Base-by-base conservation (phyloP, 2,888 invertebrate species). In the Rotaria macrura region DNA sequence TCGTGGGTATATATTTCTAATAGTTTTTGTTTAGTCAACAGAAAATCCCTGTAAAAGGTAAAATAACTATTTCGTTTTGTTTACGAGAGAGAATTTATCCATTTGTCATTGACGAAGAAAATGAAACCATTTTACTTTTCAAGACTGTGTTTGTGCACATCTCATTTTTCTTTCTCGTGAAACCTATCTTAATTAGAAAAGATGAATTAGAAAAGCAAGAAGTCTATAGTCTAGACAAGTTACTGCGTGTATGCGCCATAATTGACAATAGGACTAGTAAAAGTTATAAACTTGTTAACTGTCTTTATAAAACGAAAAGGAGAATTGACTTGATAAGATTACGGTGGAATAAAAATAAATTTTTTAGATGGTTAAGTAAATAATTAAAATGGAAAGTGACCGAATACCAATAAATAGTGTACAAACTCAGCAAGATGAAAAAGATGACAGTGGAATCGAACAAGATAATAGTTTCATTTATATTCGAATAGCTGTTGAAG, bases 391-490 rank as follows among this genome's bases (percentile, higher is more conserved):
- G 65, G 65, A 65, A 38, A 65, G 34, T 29, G 65, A 65, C 34
- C 14, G 65, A 65, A 65, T 65, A 34, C 34, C 34, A 65, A 34
- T 14, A 34, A 34, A 54, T 25, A 65, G 34, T 17, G 17, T 65
- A 34, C 29, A 65, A 17, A 65, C 43, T 43, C 79, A 79, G 5
- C 79, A 79, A 79, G 79, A 79, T 79, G 79, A 79, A 79, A 79
- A 79, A 79, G 79, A 79, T 43, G 79, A 79, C 43, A 43, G 43
- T 79, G 79, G 79, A 43, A 79, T 79, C 43, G 79, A 79, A 43
- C 79, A 79, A 79, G 79, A 79, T 43, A 79, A 79, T 43, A 79
- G 79, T 79, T 43, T 79, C 25, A 79, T 79, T 43, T 79, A 79
- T 43, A 79, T 79, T n/a, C 23, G 79, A 79, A 79, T 79, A n/a